A percentile compares a stretch with the other conserved stretches of the same genome.
Conservation (phyloP, 2,888 invertebrate species). For the Cryptocephalus primarius region DNA sequence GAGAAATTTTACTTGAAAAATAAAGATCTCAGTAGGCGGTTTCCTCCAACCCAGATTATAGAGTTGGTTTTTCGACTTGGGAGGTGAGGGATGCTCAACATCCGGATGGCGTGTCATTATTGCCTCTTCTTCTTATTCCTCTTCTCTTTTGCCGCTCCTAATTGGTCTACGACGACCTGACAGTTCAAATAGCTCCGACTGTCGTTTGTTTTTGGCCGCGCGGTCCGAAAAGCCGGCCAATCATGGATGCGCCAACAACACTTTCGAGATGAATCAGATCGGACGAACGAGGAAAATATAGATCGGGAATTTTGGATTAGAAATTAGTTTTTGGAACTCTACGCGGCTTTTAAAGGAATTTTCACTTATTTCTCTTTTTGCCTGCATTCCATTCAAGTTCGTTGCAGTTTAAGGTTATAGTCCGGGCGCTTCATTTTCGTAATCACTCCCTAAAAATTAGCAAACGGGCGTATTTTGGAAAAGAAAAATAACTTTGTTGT, state of each 20-base stretch:
- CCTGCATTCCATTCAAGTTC: background rate
- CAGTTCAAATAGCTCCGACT: conserved; percentile 20
- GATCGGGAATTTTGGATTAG: background rate
- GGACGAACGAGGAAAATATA: background rate
- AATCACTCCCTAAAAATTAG: too few relatives aligned
- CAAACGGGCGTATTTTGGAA: too few relatives aligned
- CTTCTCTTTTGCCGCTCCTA: conserved; percentile 17
- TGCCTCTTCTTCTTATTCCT: too few relatives aligned
- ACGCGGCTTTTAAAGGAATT: too few relatives aligned
- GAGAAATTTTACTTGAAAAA: too few relatives aligned
- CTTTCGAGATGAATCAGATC: conserved; percentile 2
- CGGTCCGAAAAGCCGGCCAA: conserved; percentile 7
- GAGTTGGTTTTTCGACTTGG: conserved; percentile 22
- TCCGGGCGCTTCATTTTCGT: too few relatives aligned
- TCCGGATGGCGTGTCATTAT: conserved; percentile 18
- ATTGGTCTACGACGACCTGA: conserved; percentile 29
- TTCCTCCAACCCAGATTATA: too few relatives aligned
- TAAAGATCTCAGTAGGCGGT: too few relatives aligned
- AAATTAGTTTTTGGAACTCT: too few relatives aligned
- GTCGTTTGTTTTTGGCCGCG: conserved; percentile 19
- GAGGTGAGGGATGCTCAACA: conserved; percentile 22
- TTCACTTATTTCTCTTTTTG: background rate
- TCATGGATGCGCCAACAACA: conserved; percentile 6
- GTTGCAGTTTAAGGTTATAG: too few relatives aligned
- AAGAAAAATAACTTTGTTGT: too few relatives aligned